Base-by-base conservation (phyloP, 2,113 vertebrate species). In the Tautogolabrus adspersus region DNA sequence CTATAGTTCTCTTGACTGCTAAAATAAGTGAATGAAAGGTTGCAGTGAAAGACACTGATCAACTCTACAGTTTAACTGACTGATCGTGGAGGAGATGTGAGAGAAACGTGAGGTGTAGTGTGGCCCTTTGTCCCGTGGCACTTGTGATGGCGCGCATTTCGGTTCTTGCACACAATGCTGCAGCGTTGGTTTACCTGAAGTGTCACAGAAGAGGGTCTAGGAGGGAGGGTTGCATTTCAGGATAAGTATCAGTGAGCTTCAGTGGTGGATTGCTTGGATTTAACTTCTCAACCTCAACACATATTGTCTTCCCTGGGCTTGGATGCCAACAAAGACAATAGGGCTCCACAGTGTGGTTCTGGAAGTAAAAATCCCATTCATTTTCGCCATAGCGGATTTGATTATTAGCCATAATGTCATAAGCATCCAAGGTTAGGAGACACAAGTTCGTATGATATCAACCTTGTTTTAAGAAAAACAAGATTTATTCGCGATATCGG, bases 161-260 rank as follows among this genome's bases (percentile, higher is more conserved):
- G 65, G 40, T 81, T 75, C 56, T 75, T 49, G 77, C 42, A 72
- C 74, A 89, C 89, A 90, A 89, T 77, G 77, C 62, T 30, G 77
- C 66, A 88, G 91, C 90, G 44, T 87, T 92, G 86, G 86, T 90
- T 92, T 89, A 88, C 90, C 60, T 72, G 76, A 81, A 66, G 72
- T 5, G 38, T 60, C 78, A 71, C 72, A 58, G 67, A 75, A 5
- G 62, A 13, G 40, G 34, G 44, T 59, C 60, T 49, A 59, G 40
- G 21, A 47, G 65, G 63, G 42, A 58, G 46, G 59, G 71, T 85
- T 83, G 79, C 77, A 46, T 90, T 92, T 86, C 84, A 80, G 76
- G 49, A 23, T 68, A 55, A 83, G 74, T 89, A 70, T 79, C 75
- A 69, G 54, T 37, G 42, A 79, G 74, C 51, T 58, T 81, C 69